Evolutionary conservation across 2,888 invertebrate genomes (phyloP).

Genomic region (Idaea aversata): DNA sequence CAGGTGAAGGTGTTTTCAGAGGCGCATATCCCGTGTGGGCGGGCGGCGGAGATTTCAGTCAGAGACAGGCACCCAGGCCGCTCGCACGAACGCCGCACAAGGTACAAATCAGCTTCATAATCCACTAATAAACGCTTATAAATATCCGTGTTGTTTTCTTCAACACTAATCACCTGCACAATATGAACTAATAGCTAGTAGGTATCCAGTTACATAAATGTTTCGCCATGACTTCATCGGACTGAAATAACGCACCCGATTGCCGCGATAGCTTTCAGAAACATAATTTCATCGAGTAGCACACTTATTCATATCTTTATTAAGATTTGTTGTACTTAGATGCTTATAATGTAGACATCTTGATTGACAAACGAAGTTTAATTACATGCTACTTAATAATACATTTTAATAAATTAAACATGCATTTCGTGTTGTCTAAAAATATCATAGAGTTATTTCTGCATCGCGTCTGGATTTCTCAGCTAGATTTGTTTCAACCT

Average conservation of each 20-base stretch:
- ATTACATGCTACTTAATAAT: conserved; percentile 5
- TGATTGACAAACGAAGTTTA: not conserved
- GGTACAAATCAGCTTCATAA: conserved; percentile 68
- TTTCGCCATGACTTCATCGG: conserved; percentile 67
- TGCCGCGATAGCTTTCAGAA: conserved; percentile 22
- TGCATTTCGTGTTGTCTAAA: conserved; percentile 29
- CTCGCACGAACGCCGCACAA: conserved; percentile 80
- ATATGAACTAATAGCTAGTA: conserved; percentile 59
- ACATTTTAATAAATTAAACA: conserved; percentile 2
- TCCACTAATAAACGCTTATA: conserved; percentile 72
- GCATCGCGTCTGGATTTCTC: conserved; percentile 51
- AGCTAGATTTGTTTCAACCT: conserved; percentile 65
- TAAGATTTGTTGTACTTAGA: not conserved
- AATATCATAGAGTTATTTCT: conserved; percentile 51
- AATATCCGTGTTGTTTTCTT: conserved; percentile 50
- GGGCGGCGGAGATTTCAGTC: conserved; percentile 61
- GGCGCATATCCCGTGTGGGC: conserved; percentile 54
- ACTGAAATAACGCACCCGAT: conserved; percentile 64
- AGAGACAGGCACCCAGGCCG: conserved; percentile 74
- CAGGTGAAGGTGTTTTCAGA: conserved; percentile 60
- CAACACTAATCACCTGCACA: conserved; percentile 60
- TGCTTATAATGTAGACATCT: not conserved
- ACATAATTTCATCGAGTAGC: conserved; percentile 12
- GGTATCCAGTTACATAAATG: conserved; percentile 71
- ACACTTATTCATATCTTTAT: conserved; percentile 9